A percentile compares a stretch with the other conserved stretches of the same genome.
These are phyloP conservation scores for Plagodis pulveraria DNA, from an alignment of 2,888 invertebrate species.

Conservation along the genomic window DNA sequence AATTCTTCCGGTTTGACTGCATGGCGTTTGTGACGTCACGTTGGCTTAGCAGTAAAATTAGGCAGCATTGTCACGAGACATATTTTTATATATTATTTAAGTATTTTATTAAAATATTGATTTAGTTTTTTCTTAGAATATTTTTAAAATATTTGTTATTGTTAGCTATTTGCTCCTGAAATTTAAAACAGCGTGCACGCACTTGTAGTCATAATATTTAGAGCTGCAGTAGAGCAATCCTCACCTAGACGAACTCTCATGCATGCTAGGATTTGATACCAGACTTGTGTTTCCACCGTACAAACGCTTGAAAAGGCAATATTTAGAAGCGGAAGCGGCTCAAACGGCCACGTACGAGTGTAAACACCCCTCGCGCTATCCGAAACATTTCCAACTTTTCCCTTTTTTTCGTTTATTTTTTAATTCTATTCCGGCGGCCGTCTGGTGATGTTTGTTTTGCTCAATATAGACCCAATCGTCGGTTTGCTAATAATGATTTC, in stretches of 20 bases:
- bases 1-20: no score
- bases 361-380: slow-evolving; percentile 56
- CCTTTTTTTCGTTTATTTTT: slow-evolving; percentile 32
- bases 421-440: slow-evolving; percentile 45
- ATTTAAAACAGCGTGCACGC: no score
- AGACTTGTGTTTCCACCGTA: slow-evolving; percentile 1
- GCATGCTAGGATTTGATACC: background rate
- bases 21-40: no score
- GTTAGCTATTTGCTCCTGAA: no score
- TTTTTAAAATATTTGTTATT: no score
- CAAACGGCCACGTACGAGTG: slow-evolving; percentile 60
- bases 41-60: no score
- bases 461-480: slow-evolving; percentile 33
- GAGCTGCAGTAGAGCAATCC: no score
- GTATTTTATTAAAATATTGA: no score
- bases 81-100: no score
- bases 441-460: slow-evolving; percentile 44
- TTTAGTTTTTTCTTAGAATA: no score
- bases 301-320: slow-evolving; percentile 58
- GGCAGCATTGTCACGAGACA: no score
- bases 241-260: background rate
- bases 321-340: slow-evolving; percentile 54
- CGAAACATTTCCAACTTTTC: slow-evolving; percentile 61
- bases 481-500: slow-evolving; percentile 31
- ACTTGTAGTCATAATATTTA: no score